Base-by-base conservation (phyloP, 2,888 invertebrate species). In the Xestobium rufovillosum region DNA sequence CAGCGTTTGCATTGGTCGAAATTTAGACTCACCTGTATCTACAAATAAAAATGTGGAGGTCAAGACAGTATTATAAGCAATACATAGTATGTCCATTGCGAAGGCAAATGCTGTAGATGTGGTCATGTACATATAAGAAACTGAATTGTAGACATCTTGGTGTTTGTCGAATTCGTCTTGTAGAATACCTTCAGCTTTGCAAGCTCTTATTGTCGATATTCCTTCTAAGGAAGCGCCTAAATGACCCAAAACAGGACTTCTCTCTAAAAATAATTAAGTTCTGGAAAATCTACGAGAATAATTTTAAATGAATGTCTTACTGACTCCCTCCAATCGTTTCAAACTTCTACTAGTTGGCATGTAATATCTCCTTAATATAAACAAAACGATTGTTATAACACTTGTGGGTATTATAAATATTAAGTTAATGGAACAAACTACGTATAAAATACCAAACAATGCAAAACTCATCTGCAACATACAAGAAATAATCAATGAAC, bases 231-330 rank as follows among this genome's bases (percentile, higher is more conserved):
- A 77, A 34, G 82, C 76, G 51, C 76, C 80, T 23, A 85, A 66
- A 49, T 85, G 78, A 1, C 78, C 76, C 57, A 81, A 83, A 1
- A 87, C 74, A 1, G 86, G 86, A 52, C 83, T 83, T 31, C 83
- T 72, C 36, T 80, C 83, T 83, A 33, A 17, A 42, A 42, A 23
- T 28, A 13, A 12, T 11, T 11, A 10, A 8, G 4, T 27, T 26
- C 15, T 25, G 9, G 9, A 14, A 16, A 17, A 3, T 4, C 19
- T 26, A 9, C 10, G 25, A 26, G 14, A 17, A 32, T n/a, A n/a
- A n/a, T n/a, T n/a, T n/a, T n/a, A n/a, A n/a, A n/a, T n/a, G n/a
- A n/a, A n/a, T n/a, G n/a, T 31, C 35, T 69, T 47, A 78, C 78
- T 75, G 10, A 75, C 71, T 48, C 77, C 75, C 53, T 78, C 78